Conservation (phyloP, 2,888 invertebrate genomes). For the Ophion obscuratus region DNA sequence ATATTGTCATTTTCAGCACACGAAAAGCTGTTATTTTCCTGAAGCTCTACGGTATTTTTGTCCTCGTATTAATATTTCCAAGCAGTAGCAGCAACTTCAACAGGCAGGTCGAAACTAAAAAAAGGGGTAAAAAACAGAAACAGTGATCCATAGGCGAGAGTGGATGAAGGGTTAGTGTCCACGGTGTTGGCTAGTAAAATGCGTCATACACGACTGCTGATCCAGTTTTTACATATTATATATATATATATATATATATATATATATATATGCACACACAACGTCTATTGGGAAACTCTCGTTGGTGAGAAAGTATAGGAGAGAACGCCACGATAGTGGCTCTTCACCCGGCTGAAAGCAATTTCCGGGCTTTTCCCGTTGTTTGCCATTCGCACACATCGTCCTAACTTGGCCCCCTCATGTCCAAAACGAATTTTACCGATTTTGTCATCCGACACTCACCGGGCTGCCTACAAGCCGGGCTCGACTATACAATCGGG, state of each 20-base stretch:
- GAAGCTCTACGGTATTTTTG: not conserved
- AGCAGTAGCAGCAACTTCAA: conserved; percentile 6
- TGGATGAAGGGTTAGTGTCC: conserved; percentile 35
- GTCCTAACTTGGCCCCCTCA: conserved; percentile 54
- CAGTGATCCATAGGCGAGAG: not conserved
- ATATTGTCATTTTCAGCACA: too few species aligned
- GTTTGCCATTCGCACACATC: conserved; percentile 65
- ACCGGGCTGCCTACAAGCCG: conserved; percentile 18
- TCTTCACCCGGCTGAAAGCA: conserved; percentile 71
- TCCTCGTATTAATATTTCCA: conserved; percentile 10
- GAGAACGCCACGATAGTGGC: conserved; percentile 61
- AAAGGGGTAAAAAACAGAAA: conserved; percentile 20
- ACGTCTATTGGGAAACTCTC: conserved; percentile 34
- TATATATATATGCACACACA: conserved; percentile 1
- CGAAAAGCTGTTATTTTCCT: not conserved
- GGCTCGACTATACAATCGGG: conserved; percentile 5
- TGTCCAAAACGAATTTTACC: conserved; percentile 64
- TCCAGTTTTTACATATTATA: conserved; percentile 15
- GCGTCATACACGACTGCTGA: conserved; percentile 48
- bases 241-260: not conserved
- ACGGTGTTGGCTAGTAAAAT: conserved; percentile 54
- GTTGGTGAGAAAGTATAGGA: conserved; percentile 30
- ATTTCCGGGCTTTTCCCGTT: conserved; percentile 72
- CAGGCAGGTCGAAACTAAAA: not conserved
- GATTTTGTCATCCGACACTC: conserved; percentile 63